Conservation (phyloP, 2,797 vertebrate species). For the Falco peregrinus region DNA sequence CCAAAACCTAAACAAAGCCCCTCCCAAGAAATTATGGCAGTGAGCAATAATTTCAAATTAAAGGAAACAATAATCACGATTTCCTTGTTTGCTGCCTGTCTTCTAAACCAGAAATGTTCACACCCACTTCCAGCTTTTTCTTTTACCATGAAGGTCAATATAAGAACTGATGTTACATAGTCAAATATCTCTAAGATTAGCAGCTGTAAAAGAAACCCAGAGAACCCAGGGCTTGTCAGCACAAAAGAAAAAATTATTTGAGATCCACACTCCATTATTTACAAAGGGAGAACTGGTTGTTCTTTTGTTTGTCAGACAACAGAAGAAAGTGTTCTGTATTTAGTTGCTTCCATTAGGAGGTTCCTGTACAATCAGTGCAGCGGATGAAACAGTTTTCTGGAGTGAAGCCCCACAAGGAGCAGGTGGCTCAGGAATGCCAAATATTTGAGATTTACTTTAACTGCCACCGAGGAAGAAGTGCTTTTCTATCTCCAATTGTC, state of each 20-base stretch:
- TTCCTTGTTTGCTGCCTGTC: background rate
- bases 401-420: background rate
- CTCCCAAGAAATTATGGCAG: background rate
- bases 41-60: background rate
- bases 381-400: background rate
- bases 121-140: background rate
- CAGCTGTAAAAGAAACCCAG: background rate
- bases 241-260: background rate
- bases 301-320: conserved; percentile 3
- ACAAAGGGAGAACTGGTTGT: background rate
- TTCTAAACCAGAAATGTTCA: background rate
- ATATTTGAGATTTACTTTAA: background rate
- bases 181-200: background rate
- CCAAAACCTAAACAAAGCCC: background rate
- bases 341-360: background rate
- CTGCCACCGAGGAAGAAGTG: background rate
- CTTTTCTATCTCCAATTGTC: background rate
- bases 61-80: background rate
- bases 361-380: background rate
- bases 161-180: background rate
- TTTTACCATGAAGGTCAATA: background rate
- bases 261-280: background rate
- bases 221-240: background rate
- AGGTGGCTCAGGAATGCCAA: conserved; percentile 19
- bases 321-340: background rate